Base-by-base conservation (phyloP, 2,888 invertebrate genomes). In the Drosophila paranaensis region DNA sequence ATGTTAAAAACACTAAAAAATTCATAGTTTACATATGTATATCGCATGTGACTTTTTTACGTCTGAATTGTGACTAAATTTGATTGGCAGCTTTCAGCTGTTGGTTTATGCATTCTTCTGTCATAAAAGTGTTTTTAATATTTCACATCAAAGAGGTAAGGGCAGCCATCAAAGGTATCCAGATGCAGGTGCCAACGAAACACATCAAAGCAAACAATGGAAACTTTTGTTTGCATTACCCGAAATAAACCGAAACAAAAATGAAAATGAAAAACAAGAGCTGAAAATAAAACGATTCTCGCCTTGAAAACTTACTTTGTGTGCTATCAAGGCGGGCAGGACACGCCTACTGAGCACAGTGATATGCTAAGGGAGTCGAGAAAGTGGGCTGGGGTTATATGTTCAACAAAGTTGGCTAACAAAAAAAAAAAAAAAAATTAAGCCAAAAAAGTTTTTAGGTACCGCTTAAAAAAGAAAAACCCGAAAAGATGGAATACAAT, bases 281-380 rank as follows among this genome's bases (percentile, higher is more conserved):
- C 39, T 16, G 33, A 60, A 58, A 62, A 68, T 57, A 40, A 60
- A 60, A 30, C 37, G 39, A 35, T 45, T 40, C 25, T 27, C 65
- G 40, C 37, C 56, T 43, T 46, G 42, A 40, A 42, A 77, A 62
- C 69, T 77, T 70, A 77, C 76, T 77, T 78, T 78, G 63, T 77
- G 65, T 60, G 57, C 53, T 61, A 63, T 70, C 51, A 51, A 45
- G 65, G 50, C 25, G 40, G 39, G 39, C 16, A 27, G n/a, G 65
- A 50, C 60, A 77, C 65, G 62, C 74, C 62, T 40, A 46, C 61
- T 58, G 71, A 63, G 43, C 58, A 40, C 33, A 42, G 10, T 11
- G 16, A 53, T 56, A 58, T 60, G 57, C 60, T 20, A 74, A 57
- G 60, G 71, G 71, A 64, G 58, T 61, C 70, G 37, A 33, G 50